A percentile compares a stretch with the other conserved stretches of the same genome.
Conservation (phyloP, 2,113 vertebrate species). For the Mus musculus region DNA sequence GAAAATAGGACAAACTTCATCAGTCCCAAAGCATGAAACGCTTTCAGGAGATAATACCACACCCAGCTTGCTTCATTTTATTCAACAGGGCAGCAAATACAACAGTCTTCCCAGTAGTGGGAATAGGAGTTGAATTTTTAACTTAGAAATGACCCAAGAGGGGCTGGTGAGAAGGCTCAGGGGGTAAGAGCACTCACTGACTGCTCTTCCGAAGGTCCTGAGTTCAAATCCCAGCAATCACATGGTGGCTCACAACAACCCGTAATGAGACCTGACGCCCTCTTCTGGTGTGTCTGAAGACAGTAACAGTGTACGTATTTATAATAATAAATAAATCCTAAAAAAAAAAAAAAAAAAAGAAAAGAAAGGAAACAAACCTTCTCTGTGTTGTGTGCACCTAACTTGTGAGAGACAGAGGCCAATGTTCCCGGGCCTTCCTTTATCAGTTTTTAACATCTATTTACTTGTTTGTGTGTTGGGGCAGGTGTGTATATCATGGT, state of each 20-base stretch:
- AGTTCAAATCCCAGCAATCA: no score
- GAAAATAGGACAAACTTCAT: neutral
- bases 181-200: no score
- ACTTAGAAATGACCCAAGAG: neutral
- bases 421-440: neutral
- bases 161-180: no score
- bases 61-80: neutral
- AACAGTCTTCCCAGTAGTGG: neutral
- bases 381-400: neutral
- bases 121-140: neutral
- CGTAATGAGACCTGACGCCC: no score
- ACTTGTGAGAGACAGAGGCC: neutral
- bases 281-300: no score
- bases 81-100: slow-evolving; percentile 31
- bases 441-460: neutral
- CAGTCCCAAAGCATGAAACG: neutral
- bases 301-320: no score
- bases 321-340: no score
- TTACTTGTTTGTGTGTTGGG: neutral
- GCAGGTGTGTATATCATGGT: neutral
- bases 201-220: no score
- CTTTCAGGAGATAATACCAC: slow-evolving; percentile 7
- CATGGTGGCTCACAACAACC: no score
- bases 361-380: neutral
- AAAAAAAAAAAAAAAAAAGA: neutral